Evolutionary conservation across 2,113 vertebrate species (phyloP).

Genomic region (Rhinichthys klamathensis): DNA sequence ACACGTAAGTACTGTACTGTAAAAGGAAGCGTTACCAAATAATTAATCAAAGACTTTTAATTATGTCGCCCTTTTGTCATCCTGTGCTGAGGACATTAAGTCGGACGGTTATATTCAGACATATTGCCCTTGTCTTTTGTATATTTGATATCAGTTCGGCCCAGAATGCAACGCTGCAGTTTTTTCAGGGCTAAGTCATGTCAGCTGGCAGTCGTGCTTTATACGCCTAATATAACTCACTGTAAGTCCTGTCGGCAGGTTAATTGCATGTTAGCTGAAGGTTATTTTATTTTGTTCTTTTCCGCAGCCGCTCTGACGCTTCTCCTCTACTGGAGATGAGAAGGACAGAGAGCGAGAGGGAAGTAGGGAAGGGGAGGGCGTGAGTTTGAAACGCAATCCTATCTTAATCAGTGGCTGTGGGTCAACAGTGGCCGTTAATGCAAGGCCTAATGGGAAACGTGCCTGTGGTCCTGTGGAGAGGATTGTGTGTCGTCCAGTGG

Average conservation of each 20-base stretch:
- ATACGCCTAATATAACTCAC: background rate
- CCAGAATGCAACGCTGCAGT: conserved; percentile 40
- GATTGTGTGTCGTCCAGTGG: conserved; percentile 30
- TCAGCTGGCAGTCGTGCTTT: conserved; percentile 17
- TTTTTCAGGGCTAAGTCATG: conserved; percentile 16
- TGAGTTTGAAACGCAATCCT: conserved; percentile 54
- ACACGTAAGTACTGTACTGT: too few species aligned
- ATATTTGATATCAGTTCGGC: conserved; percentile 30
- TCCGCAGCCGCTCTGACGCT: background rate
- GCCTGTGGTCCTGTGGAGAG: conserved; percentile 47
- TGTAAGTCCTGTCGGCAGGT: conserved; percentile 43
- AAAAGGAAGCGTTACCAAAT: too few species aligned
- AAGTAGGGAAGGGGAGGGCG: conserved; percentile 10
- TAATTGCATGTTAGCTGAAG: conserved; percentile 49
- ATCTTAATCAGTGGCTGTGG: conserved; percentile 61
- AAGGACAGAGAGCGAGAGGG: conserved; percentile 48
- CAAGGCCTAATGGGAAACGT: conserved; percentile 62
- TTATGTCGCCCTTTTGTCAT: background rate
- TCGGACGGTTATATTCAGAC: background rate
- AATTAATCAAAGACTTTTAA: background rate
- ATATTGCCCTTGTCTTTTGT: conserved; percentile 24
- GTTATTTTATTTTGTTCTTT: conserved; percentile 28
- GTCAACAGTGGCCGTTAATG: conserved; percentile 64
- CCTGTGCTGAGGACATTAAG: background rate
- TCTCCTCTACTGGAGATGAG: conserved; percentile 36